A percentile compares a stretch with the other conserved stretches of the same genome.
Conservation (phyloP, 2,888 invertebrate genomes). For the Cyaniris semiargus region DNA sequence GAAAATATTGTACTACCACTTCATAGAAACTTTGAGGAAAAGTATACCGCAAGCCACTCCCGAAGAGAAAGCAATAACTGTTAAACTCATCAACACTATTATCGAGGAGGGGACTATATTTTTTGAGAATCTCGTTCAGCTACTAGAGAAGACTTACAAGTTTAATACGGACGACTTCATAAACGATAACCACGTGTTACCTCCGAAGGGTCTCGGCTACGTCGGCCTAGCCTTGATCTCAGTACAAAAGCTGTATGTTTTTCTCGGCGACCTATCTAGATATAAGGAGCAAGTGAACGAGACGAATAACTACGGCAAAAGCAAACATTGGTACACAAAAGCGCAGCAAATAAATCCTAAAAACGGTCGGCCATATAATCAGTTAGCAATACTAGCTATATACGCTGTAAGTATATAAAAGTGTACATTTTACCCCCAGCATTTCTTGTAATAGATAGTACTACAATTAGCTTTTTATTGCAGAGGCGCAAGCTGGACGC, state of each 20-base stretch:
- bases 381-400: conserved; percentile 93
- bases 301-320: conserved; percentile 87
- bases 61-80: conserved; percentile 83
- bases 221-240: conserved; percentile 89
- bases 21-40: conserved; percentile 90
- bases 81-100: conserved; percentile 83
- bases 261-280: conserved; percentile 94
- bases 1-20: conserved; percentile 93
- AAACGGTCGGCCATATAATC: conserved; percentile 97
- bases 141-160: conserved; percentile 87
- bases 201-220: conserved; percentile 83
- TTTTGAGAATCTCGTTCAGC: conserved; percentile 87
- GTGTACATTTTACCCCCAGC: not conserved
- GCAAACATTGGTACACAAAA: conserved; percentile 92
- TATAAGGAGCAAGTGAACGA: conserved; percentile 93
- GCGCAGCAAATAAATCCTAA: conserved; percentile 96
- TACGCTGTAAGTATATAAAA: conserved; percentile 82
- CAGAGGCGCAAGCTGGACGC: conserved; percentile 96
- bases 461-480: conserved; percentile 51
- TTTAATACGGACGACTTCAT: conserved; percentile 85
- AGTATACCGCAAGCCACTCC: conserved; percentile 82
- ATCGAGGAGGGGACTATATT: conserved; percentile 90
- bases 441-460: not conserved
- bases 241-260: conserved; percentile 92
- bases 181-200: conserved; percentile 79